Base-by-base conservation (phyloP, 2,888 invertebrate genomes). In the Phengaris arion region DNA sequence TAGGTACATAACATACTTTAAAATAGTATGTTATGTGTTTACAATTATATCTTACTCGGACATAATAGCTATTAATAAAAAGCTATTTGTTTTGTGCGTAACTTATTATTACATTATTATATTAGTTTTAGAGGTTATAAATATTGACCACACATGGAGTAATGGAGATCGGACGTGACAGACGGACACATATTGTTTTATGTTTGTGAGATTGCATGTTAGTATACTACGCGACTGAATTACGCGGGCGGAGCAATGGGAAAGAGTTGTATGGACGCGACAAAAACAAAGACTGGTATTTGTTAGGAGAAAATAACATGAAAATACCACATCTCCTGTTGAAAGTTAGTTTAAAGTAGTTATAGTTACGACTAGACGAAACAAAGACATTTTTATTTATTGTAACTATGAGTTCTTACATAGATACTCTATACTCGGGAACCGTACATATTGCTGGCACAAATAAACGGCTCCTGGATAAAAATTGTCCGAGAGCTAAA, bases 181-280 rank as follows among this genome's bases (percentile, higher is more conserved):
- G 79, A 77, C 79, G 74, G 70, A 77, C 75, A 77, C 75, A 80
- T 80, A 81, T 81, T 82, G 79, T 81, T 79, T 78, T 79, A 78
- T 79, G 75, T 80, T 83, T 83, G 83, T 83, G 80, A 80, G 81
- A 83, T 83, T 84, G 82, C 81, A 82, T 80, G 82, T 81, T 80
- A 76, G 80, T 80, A 78, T 79, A 84, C 84, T 81, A 89, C 87
- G 89, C 87, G 89, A 89, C 91, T 89, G 91, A 86, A 89, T 91
- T 91, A 91, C 91, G 91, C 91, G 83, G 80, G 81, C 81, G 80
- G 80, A 81, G 81, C 79, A 35, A 13, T 13, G 22, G 22, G 81
- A 81, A 80, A 84, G 83, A 77, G 74, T 84, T 52, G 54, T 76
- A 55, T 81, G 83, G 89, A 86, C 82, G 75, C 6, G 64, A 45